phyloP scores from a whole-genome alignment of 2,113 vertebrate species.

The Ellobius talpinus region DNA sequence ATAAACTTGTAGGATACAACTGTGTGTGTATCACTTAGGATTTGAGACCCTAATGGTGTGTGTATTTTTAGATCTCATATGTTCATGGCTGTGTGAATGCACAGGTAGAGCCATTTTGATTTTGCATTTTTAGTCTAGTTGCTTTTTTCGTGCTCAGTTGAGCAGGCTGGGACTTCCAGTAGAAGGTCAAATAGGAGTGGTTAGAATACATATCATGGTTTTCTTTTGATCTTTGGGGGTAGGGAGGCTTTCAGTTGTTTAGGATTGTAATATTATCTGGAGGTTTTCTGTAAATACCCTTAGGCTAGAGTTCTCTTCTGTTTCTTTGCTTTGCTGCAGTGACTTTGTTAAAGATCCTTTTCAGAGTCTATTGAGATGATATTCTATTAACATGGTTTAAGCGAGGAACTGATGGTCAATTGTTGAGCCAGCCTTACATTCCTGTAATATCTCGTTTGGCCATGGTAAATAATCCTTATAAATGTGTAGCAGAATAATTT shows the following conservation, averaged over 20 bases:
- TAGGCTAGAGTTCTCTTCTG: neutral
- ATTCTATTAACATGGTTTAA: neutral
- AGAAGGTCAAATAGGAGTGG: neutral
- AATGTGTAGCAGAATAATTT: neutral
- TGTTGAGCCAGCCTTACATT: slow-evolving; percentile 27
- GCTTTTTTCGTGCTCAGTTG: neutral
- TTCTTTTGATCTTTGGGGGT: neutral
- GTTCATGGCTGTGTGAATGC: neutral
- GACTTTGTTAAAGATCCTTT: neutral
- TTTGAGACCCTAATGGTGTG: neutral
- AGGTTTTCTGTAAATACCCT: neutral
- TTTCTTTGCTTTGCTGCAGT: neutral
- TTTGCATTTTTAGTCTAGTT: slow-evolving; percentile 34
- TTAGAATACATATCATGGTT: neutral
- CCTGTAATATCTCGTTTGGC: neutral
- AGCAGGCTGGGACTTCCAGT: neutral
- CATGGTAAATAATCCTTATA: neutral
- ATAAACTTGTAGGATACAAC: neutral
- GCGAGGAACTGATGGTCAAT: neutral
- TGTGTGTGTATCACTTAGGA: neutral
- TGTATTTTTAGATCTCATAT: neutral
- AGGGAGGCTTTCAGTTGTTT: neutral
- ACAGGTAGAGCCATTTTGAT: slow-evolving; percentile 17
- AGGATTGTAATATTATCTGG: neutral
- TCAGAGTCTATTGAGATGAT: neutral